Evolutionary conservation across 2,113 vertebrate genomes (phyloP).

Genomic region (Lichenostomus cassidix): DNA sequence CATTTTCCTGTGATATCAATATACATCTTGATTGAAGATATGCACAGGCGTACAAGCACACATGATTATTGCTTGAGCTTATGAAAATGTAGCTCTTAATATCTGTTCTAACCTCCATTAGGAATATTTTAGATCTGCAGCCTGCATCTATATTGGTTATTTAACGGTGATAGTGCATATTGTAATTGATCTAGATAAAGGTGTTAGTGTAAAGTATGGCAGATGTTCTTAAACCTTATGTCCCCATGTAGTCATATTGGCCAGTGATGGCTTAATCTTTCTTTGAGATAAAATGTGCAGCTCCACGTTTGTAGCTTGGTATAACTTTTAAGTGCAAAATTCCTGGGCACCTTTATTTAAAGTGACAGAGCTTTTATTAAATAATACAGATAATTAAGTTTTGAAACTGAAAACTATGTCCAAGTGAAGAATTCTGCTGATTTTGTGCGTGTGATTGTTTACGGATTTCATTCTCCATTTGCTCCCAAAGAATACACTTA

Average conservation of each 20-base stretch:
- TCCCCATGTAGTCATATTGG: background rate
- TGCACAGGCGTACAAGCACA: background rate
- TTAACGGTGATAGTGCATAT: constrained; percentile 36
- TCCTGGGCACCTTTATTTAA: constrained; percentile 20
- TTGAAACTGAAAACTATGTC: constrained; percentile 36
- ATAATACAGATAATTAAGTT: constrained; percentile 65
- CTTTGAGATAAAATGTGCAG: constrained; percentile 5
- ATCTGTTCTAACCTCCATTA: constrained; percentile 47
- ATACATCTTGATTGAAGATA: constrained; percentile 28
- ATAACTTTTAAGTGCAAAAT: constrained; percentile 29
- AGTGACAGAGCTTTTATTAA: constrained; percentile 50
- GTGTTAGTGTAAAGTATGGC: constrained; percentile 10
- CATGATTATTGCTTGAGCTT: constrained; percentile 16
- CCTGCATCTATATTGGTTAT: constrained; percentile 59
- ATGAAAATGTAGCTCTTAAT: constrained; percentile 48
- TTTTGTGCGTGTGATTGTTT: constrained; percentile 75
- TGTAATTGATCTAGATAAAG: constrained; percentile 60
- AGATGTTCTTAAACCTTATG: constrained; percentile 28
- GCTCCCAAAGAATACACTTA: constrained; percentile 88
- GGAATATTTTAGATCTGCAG: constrained; percentile 42
- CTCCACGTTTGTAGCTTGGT: background rate
- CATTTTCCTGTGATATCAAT: constrained; percentile 17
- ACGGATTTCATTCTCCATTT: constrained; percentile 78
- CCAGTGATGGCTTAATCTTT: constrained; percentile 53
- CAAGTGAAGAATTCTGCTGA: constrained; percentile 64